Evolutionary conservation across 1,140 invertebrate species (phyloP).

Genomic region (Aphelinus certus): DNA sequence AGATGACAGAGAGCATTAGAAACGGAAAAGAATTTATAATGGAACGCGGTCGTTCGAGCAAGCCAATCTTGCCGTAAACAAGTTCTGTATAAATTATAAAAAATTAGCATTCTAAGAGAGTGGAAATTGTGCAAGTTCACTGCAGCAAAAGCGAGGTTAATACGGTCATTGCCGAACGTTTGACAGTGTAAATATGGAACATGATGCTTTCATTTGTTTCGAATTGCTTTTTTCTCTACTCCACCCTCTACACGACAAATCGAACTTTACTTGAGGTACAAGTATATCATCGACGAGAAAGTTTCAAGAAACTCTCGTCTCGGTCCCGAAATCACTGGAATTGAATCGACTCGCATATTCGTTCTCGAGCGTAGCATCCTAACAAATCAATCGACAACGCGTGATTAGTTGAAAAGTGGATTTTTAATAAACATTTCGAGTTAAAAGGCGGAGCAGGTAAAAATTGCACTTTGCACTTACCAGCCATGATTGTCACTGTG

Average conservation of each 20-base stretch:
- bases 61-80: background rate
- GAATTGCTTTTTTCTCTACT: background rate
- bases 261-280: too few species aligned
- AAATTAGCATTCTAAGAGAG: slow-evolving; percentile 22
- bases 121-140: slow-evolving; percentile 11
- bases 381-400: too few species aligned
- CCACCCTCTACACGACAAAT: background rate
- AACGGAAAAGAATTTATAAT: too few species aligned
- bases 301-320: too few species aligned
- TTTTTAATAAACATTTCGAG: slow-evolving; percentile 27
- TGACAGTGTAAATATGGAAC: too few species aligned
- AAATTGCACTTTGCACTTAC: slow-evolving; percentile 51
- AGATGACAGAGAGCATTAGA: too few species aligned
- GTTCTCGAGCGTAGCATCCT: too few species aligned
- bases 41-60: too few species aligned
- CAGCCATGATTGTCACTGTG: slow-evolving; percentile 62
- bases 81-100: slow-evolving; percentile 20
- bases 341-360: too few species aligned
- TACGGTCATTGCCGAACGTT: too few species aligned
- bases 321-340: too few species aligned
- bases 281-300: too few species aligned
- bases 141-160: background rate
- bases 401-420: background rate
- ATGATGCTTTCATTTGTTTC: background rate
- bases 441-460: slow-evolving; percentile 5